Base-by-base conservation (phyloP, 2,888 invertebrate species). In the Pachymerium ferrugineum region DNA sequence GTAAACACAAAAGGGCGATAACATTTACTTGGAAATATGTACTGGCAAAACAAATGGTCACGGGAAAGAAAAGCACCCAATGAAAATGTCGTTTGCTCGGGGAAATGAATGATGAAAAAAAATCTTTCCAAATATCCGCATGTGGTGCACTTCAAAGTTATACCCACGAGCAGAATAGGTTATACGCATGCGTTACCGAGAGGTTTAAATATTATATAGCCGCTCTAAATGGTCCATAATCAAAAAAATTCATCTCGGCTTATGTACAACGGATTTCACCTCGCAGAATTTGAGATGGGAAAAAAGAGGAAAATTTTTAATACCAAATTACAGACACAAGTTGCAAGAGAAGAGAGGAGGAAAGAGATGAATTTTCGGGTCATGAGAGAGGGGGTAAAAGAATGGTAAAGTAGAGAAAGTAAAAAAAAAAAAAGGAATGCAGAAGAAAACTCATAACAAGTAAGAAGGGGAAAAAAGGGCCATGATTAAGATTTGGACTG, bases 241-340 rank as follows among this genome's bases (percentile, higher is more conserved):
- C 62, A 62, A 28, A 62, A 62, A 62, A 62, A 62, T 62, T 62
- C 62, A 62, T 62, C 62, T 62, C 62, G 62, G 62, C 62, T 62
- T 62, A 62, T 62, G 62, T 25, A 62, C 62, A 62, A 28, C 62
- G 62, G 62, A 62, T 62, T 62, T 62, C 28, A 62, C 62, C 28
- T 62, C 28, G 62, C 62, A 62, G 62, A n/a, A n/a, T n/a, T n/a
- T n/a, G n/a, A 62, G 28, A 62, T 62, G 62, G 47, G 28, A 62
- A 62, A 38, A 8, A 28, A 28, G 28, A 28, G 28, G 62, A 28
- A 62, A 62, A 62, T 62, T 62, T 62, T 62, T 62, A 62, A 62
- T 62, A 62, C 62, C 14, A 14, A 62, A 62, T 62, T 62, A 62
- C 62, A 62, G 62, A 25, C 25, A 62, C 25, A 62, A 62, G 62